These are phyloP conservation scores for Camptogramma bilineatum DNA, from an alignment of 2,888 invertebrate genomes.

Conservation along the genomic window DNA sequence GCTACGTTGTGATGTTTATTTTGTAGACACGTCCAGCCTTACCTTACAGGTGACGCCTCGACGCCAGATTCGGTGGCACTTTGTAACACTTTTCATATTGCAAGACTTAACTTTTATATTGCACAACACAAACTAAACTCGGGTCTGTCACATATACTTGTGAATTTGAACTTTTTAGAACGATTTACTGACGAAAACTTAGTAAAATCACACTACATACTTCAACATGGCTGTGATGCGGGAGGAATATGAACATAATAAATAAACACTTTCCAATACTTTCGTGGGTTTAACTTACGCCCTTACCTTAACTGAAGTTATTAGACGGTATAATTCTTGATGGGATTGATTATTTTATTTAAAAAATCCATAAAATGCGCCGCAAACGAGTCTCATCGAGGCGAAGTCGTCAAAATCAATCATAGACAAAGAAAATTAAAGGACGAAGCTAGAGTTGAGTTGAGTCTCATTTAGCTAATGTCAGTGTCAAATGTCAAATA, in stretches of 20 bases:
- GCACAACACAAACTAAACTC: slow-evolving; percentile 84
- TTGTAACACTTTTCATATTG: slow-evolving; percentile 84
- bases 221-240: slow-evolving; percentile 85
- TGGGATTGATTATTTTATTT: slow-evolving; percentile 66
- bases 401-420: slow-evolving; percentile 61
- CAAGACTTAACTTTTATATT: slow-evolving; percentile 78
- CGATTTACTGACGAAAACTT: slow-evolving; percentile 81
- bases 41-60: slow-evolving; percentile 83
- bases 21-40: slow-evolving; percentile 85
- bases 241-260: slow-evolving; percentile 84
- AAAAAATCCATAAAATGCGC: slow-evolving; percentile 75
- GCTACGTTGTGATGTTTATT: slow-evolving; percentile 82
- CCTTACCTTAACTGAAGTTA: slow-evolving; percentile 84
- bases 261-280: slow-evolving; percentile 83
- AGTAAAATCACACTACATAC: slow-evolving; percentile 81
- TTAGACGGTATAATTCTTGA: slow-evolving; percentile 81
- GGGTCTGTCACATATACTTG: slow-evolving; percentile 84
- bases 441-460: not conserved
- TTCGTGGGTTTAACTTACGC: slow-evolving; percentile 82
- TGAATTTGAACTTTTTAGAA: slow-evolving; percentile 80
- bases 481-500: slow-evolving; percentile 14
- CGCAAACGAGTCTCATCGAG: slow-evolving; percentile 74
- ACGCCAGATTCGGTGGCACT: slow-evolving; percentile 84
- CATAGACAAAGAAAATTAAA: slow-evolving; percentile 46
- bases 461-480: not conserved